Conservation (phyloP, 2,797 vertebrate species). For the Acipenser oxyrinchus region DNA sequence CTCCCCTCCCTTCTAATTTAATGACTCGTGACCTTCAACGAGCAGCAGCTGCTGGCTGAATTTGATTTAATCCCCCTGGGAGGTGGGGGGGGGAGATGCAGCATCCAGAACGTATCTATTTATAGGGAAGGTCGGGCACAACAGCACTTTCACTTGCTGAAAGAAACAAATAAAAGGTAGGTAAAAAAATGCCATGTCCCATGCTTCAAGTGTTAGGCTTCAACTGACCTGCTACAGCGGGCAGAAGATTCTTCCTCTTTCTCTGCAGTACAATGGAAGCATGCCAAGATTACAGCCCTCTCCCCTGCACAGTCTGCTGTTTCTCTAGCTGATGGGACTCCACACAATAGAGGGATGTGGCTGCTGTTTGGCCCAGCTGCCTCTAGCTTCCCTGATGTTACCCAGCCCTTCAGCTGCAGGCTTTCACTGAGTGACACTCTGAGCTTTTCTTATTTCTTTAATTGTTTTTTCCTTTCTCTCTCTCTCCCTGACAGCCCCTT, state of each 20-base stretch:
- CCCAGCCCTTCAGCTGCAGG: too few relatives aligned
- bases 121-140: slow-evolving; percentile 18
- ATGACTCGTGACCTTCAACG: slow-evolving; percentile 5
- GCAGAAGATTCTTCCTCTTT: not conserved
- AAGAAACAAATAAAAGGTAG: not conserved
- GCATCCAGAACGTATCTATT: slow-evolving; percentile 22
- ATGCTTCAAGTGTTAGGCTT: not conserved
- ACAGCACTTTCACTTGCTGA: not conserved
- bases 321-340: not conserved
- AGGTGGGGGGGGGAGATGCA: slow-evolving; percentile 6
- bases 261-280: slow-evolving; percentile 1
- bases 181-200: not conserved
- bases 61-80: slow-evolving; percentile 11
- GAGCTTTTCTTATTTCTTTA: too few relatives aligned
- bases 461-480: too few relatives aligned
- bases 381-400: too few relatives aligned
- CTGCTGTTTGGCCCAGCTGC: too few relatives aligned
- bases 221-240: not conserved
- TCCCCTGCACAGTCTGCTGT: not conserved
- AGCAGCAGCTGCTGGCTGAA: not conserved
- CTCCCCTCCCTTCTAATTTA: not conserved
- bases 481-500: too few relatives aligned
- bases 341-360: too few relatives aligned
- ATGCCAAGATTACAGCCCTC: not conserved
- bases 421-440: too few relatives aligned